Percentiles rank a stretch among this genome's conserved stretches.
Evolutionary conservation across 2,113 vertebrate species (phyloP).

Genomic region (Isichthys henryi): DNA sequence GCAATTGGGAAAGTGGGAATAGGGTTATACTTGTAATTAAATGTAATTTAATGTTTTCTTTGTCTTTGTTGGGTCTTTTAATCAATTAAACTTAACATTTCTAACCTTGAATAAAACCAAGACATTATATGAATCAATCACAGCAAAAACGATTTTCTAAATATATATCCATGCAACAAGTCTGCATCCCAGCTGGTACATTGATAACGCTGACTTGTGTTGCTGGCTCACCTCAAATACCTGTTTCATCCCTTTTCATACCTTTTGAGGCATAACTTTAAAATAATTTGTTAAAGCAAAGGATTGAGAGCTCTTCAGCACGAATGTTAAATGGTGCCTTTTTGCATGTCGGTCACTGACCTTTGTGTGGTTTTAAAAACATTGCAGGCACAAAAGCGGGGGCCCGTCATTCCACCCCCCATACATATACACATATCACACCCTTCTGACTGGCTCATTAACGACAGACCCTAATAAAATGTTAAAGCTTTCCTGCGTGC

Average conservation of each 20-base stretch:
- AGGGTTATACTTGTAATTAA: too few species aligned
- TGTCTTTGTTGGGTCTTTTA: background rate
- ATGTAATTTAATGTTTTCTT: background rate
- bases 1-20: too few species aligned
- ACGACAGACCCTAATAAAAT: too few species aligned
- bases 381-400: background rate
- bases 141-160: background rate
- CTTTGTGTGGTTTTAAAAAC: background rate
- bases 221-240: too few species aligned
- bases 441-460: constrained; percentile 21
- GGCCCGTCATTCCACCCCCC: too few species aligned
- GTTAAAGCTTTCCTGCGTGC: background rate
- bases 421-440: constrained; percentile 16
- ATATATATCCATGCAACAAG: background rate
- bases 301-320: background rate
- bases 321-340: background rate
- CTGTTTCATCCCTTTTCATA: background rate
- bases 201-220: background rate
- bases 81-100: background rate
- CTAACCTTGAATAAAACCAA: background rate
- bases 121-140: background rate
- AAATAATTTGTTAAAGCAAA: background rate
- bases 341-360: background rate
- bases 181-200: background rate
- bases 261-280: background rate